Evolutionary conservation across 92 coral and sea anemone genomes (phyloP), one percentile per base, ranked within the genome.

Genomic region (Porites rus): DNA sequence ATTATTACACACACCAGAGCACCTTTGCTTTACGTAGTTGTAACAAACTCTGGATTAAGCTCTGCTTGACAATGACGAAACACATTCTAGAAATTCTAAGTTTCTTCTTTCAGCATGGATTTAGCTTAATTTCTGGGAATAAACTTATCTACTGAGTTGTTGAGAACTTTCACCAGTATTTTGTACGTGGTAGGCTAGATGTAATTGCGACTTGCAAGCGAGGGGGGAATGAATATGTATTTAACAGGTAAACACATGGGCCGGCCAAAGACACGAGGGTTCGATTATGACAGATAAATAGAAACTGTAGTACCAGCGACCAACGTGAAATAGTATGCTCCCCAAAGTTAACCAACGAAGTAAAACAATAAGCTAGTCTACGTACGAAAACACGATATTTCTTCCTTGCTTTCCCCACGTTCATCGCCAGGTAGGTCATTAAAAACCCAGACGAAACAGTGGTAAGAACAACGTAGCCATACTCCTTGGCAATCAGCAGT

Each of bases 341-440:
- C 11, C 60, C 16, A 56, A 2, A 10, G 61, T 9, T 68, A 31
- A 5, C 62, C 64, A 51, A 9, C 50, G n/a, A 64, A n/a, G 72
- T 25, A 13, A 50, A 17, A 51, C 14, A 51, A 69, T 12, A 74
- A 70, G 69, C 18, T 1, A 8, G 61, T 62, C 74, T 31, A 78
- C 70, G 80, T 74, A 84, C 93, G 84, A 73, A 59, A 21, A 96
- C 89, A 82, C 92, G 91, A 60, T 91, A 96, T 90, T 90, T 93
- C 88, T 96, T 96, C 46, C 98, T 84, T 21, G 99, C 99, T 80
- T 82, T 92, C 3, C 95, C 96, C 78, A 96, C 99, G 79, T 91
- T 95, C 22, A 91, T 53, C 3, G 90, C 96, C 21, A 96, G 75
- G 87, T 94, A 96, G 50, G 86, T 54, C 7, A 96, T 75, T 96